Base-by-base conservation (phyloP, 30 jellyfish, hydroid and myxozoan species). In the Cassiopea andromeda region DNA sequence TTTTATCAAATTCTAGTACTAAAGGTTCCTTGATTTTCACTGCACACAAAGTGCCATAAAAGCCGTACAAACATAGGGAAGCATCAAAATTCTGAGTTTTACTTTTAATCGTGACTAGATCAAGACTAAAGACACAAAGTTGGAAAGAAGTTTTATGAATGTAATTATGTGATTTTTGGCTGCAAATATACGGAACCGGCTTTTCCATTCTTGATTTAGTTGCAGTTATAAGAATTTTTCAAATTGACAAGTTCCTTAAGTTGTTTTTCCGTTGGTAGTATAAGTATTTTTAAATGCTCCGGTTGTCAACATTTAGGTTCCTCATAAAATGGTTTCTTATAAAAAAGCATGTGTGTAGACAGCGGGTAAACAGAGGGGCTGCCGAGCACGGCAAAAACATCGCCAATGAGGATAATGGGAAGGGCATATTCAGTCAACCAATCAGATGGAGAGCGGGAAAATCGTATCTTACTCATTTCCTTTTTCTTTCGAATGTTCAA, bases 401-500 rank as follows among this genome's bases (percentile, higher is more conserved):
- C n/a, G 12, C 27, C 2, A 27, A 75, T 8, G 27, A 4, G 70
- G 66, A 75, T 75, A 12, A 75, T 75, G 66, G 83, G 73, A 75
- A 46, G 66, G 66, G 60, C 83, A 75, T 75, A 43, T 58, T 44
- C 67, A 17, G 14, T 61, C 73, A 61, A 61, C 73, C 73, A 61
- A 61, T 61, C 73, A 61, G 73, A 61, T 4, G 43, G 43, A 61
- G 14, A 61, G 73, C 73, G 73, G 73, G 73, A 75, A 75, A 75
- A 75, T 75, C 14, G 66, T 75, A 45, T 45, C 83, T 75, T 75
- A 13, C 46, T 75, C 83, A 75, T 46, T 58, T 75, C 81, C 60
- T 38, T 72, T 50, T 68, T 17, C 13, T 72, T 15, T 72, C 81
- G 14, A 49, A 46, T n/a, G n/a, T n/a, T n/a, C n/a, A n/a, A n/a